phyloP scores from a whole-genome alignment of 2,888 invertebrate species.

The Rotaria socialis region DNA sequence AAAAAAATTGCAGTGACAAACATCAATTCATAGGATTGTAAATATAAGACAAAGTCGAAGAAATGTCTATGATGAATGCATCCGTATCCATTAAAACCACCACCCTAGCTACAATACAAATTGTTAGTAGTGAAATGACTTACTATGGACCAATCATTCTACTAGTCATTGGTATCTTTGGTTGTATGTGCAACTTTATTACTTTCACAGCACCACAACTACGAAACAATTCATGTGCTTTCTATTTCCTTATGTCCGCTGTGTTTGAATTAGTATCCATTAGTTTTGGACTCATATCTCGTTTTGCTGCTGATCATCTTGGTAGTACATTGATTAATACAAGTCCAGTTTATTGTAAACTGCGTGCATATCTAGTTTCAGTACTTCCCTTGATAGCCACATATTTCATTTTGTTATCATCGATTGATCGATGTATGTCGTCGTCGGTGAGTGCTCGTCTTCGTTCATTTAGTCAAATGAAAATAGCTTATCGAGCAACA shows the following conservation, averaged over 20 bases:
- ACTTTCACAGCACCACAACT: background rate
- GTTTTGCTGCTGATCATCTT: background rate
- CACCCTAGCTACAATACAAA: background rate
- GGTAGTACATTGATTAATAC: background rate
- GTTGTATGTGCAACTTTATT: background rate
- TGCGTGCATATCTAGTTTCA: background rate
- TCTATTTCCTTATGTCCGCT: background rate
- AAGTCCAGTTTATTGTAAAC: background rate
- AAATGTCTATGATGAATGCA: background rate
- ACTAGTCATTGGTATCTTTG: background rate
- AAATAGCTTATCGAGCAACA: background rate
- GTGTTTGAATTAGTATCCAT: background rate
- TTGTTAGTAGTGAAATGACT: background rate
- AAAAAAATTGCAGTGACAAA: too few species aligned
- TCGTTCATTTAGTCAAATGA: background rate
- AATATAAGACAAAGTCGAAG: too few species aligned
- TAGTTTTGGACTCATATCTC: background rate
- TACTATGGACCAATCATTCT: background rate
- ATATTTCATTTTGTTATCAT: background rate
- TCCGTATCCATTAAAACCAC: background rate
- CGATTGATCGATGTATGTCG: background rate
- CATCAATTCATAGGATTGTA: too few species aligned
- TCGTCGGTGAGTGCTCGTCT: background rate
- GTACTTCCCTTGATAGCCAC: background rate
- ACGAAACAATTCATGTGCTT: background rate